A percentile compares a stretch with the other conserved stretches of the same genome.
phyloP scores from a whole-genome alignment of 2,797 vertebrate species.

The Aeoliscus strigatus region DNA sequence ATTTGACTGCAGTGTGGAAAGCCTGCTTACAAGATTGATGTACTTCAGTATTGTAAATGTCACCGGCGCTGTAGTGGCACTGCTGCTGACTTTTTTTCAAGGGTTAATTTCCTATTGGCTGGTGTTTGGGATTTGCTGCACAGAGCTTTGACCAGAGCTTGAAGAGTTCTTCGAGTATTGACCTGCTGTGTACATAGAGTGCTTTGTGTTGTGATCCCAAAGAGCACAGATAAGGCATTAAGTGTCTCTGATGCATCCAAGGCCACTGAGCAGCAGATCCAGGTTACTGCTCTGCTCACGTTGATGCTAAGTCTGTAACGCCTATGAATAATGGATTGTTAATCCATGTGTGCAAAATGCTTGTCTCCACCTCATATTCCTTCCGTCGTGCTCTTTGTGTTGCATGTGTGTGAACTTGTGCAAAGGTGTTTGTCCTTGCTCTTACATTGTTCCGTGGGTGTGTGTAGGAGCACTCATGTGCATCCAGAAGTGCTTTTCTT shows the following conservation, averaged over 20 bases:
- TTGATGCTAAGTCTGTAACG: conserved; percentile 36
- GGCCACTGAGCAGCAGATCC: conserved; percentile 23
- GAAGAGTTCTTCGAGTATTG: conserved; percentile 34
- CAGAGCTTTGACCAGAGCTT: conserved; percentile 26
- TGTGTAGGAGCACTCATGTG: no score
- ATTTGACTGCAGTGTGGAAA: conserved; percentile 11
- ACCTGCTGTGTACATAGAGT: conserved; percentile 34
- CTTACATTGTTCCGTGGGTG: no score
- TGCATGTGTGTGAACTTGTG: neutral
- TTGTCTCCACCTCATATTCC: conserved; percentile 16
- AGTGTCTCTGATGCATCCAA: conserved; percentile 32
- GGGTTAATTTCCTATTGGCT: conserved; percentile 9
- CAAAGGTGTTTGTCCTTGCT: no score
- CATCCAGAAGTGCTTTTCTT: no score
- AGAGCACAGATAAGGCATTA: conserved; percentile 30
- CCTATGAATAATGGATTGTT: conserved; percentile 55
- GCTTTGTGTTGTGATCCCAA: conserved; percentile 23
- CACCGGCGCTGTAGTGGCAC: neutral
- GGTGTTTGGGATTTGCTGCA: conserved; percentile 3
- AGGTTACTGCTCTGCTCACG: conserved; percentile 45
- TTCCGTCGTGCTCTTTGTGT: conserved; percentile 13
- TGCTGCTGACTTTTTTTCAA: conserved; percentile 1
- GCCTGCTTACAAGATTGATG: conserved; percentile 14
- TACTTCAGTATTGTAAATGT: conserved; percentile 12
- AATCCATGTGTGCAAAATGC: conserved; percentile 49